Conservation (phyloP, 2,888 invertebrate genomes). For the Sussaba pulchella region DNA sequence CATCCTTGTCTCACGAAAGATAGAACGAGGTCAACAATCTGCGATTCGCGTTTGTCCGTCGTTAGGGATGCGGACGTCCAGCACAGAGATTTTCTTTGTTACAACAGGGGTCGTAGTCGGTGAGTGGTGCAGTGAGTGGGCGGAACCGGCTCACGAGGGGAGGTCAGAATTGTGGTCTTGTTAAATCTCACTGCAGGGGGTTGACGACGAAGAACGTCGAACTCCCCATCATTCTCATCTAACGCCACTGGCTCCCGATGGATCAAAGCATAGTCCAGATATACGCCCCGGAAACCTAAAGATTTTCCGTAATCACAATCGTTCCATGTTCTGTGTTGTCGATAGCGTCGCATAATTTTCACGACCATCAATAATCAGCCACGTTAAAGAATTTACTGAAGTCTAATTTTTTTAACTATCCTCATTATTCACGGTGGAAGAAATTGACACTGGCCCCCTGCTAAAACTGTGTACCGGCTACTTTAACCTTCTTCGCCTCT, state of each 20-base stretch:
- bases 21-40: conserved; percentile 64
- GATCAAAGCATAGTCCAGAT: conserved; percentile 41
- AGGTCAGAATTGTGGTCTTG: conserved; percentile 60
- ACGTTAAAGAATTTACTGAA: not conserved
- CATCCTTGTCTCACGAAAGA: not conserved
- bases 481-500: not conserved
- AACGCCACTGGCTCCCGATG: conserved; percentile 37
- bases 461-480: conserved; percentile 12
- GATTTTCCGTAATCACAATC: conserved; percentile 65
- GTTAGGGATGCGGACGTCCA: not conserved
- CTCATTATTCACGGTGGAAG: not conserved
- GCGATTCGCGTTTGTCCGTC: conserved; percentile 64
- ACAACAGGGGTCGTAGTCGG: not conserved
- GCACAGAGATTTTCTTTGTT: conserved; percentile 17
- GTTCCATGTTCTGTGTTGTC: conserved; percentile 53
- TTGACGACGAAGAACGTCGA: conserved; percentile 31
- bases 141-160: not conserved
- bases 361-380: conserved; percentile 33
- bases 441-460: conserved; percentile 11
- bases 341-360: conserved; percentile 29
- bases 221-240: not conserved
- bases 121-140: not conserved
- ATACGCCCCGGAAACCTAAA: not conserved
- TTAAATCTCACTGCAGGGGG: conserved; percentile 48
- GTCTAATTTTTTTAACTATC: not conserved